A percentile compares a stretch with the other conserved stretches of the same genome.
These are phyloP conservation scores for Pangasius krempfi DNA, from an alignment of 2,797 vertebrate genomes.

Conservation along the genomic window DNA sequence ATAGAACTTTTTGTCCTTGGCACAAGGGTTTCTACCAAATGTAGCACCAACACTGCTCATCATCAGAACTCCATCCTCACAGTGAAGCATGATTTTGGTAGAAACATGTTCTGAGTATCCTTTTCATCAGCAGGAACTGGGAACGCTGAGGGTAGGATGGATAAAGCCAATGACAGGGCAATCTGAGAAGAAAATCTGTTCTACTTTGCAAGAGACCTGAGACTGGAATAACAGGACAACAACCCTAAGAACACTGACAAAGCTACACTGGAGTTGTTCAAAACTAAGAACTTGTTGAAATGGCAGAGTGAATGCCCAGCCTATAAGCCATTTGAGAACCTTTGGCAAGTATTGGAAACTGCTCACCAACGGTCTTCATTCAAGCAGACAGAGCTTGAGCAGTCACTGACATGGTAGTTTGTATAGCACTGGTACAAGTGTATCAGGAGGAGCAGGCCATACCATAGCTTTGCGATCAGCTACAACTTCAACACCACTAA, in stretches of 20 bases:
- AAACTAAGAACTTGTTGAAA: not conserved
- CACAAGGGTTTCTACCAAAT: too few relatives aligned
- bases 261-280: not conserved
- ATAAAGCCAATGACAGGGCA: not conserved
- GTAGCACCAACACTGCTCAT: too few relatives aligned
- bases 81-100: too few relatives aligned
- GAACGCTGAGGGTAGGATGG: not conserved
- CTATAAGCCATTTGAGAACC: not conserved
- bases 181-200: not conserved
- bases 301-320: not conserved
- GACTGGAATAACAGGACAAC: not conserved
- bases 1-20: too few relatives aligned
- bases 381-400: not conserved
- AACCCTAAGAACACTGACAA: not conserved
- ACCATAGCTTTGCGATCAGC: not conserved
- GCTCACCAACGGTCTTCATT: not conserved
- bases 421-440: not conserved
- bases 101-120: too few relatives aligned
- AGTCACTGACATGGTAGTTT: not conserved
- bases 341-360: not conserved
- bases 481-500: not conserved
- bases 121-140: not conserved
- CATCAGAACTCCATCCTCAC: too few relatives aligned
- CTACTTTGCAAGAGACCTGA: not conserved
- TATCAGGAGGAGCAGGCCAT: not conserved